Evolutionary conservation across 2,797 vertebrate species (phyloP).

Genomic region (Chiroxiphia lanceolata): DNA sequence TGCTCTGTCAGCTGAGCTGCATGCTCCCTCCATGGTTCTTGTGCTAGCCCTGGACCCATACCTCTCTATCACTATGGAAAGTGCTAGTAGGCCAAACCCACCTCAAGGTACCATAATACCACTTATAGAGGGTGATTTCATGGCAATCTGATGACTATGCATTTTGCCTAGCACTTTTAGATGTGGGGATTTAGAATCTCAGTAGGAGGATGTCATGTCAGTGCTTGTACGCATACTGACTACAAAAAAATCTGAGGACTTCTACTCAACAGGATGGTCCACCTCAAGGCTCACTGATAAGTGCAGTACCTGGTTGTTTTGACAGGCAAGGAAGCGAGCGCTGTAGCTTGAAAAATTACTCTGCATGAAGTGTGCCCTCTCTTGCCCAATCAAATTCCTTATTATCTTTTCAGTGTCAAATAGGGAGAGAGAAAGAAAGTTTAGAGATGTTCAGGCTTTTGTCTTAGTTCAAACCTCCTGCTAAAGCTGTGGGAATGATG

Average conservation of each 20-base stretch:
- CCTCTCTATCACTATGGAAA: neutral
- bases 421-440: neutral
- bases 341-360: neutral
- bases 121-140: neutral
- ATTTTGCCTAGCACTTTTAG: neutral
- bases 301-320: neutral
- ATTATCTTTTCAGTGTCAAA: neutral
- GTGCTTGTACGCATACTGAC: neutral
- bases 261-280: neutral
- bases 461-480: neutral
- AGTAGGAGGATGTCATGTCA: neutral
- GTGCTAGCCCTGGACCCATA: neutral
- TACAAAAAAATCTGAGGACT: neutral
- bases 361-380: neutral
- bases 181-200: neutral
- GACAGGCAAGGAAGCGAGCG: neutral
- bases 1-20: fast-evolving
- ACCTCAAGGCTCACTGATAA: neutral
- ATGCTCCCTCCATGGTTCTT: neutral
- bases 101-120: neutral
- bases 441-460: neutral
- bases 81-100: neutral
- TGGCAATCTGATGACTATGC: neutral
- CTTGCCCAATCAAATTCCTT: neutral
- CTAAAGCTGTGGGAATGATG: neutral